These are phyloP conservation scores for Gallinago stenura DNA, from an alignment of 2,797 vertebrate species.

Conservation along the genomic window DNA sequence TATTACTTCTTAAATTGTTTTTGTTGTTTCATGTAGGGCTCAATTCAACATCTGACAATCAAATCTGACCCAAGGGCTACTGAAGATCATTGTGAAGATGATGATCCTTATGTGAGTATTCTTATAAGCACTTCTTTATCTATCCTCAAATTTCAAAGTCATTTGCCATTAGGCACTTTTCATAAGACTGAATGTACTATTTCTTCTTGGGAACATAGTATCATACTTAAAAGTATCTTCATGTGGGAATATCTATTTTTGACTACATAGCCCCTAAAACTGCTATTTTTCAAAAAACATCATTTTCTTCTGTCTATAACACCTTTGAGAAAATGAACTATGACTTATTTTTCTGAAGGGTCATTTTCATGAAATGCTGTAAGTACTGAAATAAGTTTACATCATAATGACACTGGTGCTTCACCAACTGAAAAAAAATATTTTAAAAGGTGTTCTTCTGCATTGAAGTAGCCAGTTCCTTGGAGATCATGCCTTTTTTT, in stretches of 20 bases:
- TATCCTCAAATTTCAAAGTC: background rate
- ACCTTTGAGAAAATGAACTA: background rate
- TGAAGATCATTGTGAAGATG: slow-evolving; percentile 92
- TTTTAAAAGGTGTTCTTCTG: background rate
- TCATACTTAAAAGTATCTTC: background rate
- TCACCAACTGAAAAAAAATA: background rate
- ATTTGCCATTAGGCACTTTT: background rate
- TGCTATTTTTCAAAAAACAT: background rate
- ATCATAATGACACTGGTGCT: background rate
- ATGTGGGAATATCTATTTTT: background rate
- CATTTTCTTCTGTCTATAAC: background rate
- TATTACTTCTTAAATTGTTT: background rate
- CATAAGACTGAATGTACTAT: background rate
- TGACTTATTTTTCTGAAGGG: background rate
- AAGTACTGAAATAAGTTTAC: background rate
- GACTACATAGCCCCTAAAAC: background rate
- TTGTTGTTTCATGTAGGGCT: slow-evolving; percentile 82
- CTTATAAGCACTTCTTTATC: background rate
- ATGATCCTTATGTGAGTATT: slow-evolving; percentile 91
- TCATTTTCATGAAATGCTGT: background rate
- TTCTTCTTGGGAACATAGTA: background rate
- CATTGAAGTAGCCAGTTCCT: background rate
- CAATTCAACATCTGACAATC: slow-evolving; percentile 91
- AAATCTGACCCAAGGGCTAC: slow-evolving; percentile 85
- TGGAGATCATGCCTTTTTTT: background rate